Conservation (phyloP, 2,113 vertebrate genomes). For the Zootoca vivipara region DNA sequence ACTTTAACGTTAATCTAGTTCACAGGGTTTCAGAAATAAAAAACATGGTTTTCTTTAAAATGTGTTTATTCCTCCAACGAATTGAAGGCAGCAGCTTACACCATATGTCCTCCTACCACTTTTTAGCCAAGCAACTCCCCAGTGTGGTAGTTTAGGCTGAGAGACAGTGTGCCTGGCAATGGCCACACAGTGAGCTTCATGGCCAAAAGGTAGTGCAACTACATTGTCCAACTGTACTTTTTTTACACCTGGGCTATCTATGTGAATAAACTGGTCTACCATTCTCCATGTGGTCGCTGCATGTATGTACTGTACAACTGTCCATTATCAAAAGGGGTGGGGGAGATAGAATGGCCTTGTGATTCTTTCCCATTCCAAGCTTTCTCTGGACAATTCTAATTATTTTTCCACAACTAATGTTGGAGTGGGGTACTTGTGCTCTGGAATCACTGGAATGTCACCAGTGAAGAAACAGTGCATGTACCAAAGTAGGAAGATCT, state of each 20-base stretch:
- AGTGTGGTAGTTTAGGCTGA: too few species aligned
- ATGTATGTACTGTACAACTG: neutral
- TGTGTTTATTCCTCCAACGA: too few species aligned
- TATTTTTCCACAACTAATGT: neutral
- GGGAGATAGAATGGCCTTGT: neutral
- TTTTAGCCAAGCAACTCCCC: too few species aligned
- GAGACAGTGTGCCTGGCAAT: too few species aligned
- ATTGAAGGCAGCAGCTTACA: too few species aligned
- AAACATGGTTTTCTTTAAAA: neutral
- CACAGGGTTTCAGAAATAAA: conserved; percentile 11
- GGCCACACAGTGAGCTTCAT: neutral
- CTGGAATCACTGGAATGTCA: neutral
- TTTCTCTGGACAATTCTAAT: neutral
- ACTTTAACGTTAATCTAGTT: conserved; percentile 9
- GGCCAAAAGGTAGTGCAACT: neutral
- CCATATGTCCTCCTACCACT: too few species aligned
- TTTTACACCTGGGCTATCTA: neutral
- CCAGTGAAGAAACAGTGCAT: neutral
- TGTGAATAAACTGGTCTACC: neutral
- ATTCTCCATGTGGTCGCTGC: neutral
- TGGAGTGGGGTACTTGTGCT: neutral
- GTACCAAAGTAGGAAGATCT: neutral
- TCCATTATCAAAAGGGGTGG: neutral
- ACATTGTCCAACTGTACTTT: neutral
- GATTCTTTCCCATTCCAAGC: neutral